Evolutionary conservation across 2,888 invertebrate species (phyloP), one percentile per base, ranked within the genome.

Genomic region (Drosophila picticornis): DNA sequence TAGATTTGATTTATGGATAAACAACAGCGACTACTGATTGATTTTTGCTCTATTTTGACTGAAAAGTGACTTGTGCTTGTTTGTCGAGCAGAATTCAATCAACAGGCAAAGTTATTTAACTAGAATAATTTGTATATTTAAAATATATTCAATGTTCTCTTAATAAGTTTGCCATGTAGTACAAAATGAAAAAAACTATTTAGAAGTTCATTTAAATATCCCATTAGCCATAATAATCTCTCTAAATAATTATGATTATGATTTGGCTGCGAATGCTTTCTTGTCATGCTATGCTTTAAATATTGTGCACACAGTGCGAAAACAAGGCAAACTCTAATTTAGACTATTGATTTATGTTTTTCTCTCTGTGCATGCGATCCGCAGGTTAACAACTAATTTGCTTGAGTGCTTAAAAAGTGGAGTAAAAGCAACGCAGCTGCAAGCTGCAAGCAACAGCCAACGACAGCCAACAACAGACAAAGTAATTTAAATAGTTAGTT

Each of bases 221-320:
- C 0, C 36, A 5, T 16, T 5, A 1, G 16, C 0, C 36, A 36
- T 16, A 36, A n/a, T 10, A n/a, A n/a, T 10, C 40, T 22, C 11
- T 11, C 10, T 22, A 40, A 22, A 46, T 22, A 22, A 81, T 88
- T 85, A 81, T 80, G 87, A 89, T 87, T 88, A 84, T 85, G 80
- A 89, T 72, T 81, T 43, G 38, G 52, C 4, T 50, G 19, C 19
- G 50, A 34, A 31, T 62, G 58, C 22, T 11, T 46, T 32, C n/a
- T n/a, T 11, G 27, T 19, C 38, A 38, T 40, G 29, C 9, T 0
- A 7, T 7, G 7, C 11, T n/a, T 13, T 0, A 31, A 7, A 16
- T 5, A 27, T 0, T 19, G 19, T 4, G 0, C 29, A 53, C n/a
- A 32, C 31, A 16, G 22, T 22, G 31, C 5, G 19, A 50, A 27